Evolutionary conservation across 2,113 vertebrate genomes (phyloP).

Genomic region (Alouatta palliata): DNA sequence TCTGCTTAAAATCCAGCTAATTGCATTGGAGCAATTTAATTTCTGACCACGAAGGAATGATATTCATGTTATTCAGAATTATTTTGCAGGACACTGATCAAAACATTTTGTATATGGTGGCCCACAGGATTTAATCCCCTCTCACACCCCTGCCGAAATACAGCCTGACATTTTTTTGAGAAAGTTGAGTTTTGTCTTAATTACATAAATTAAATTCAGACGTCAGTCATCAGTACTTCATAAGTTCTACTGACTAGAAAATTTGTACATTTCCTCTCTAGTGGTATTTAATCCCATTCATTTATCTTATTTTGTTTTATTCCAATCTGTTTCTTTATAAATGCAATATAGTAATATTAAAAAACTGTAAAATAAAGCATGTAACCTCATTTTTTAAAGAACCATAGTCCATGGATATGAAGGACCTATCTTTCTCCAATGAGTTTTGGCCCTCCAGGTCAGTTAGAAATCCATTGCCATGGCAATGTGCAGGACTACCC

Average conservation of each 20-base stretch:
- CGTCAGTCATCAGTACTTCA: neutral
- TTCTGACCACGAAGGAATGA: neutral
- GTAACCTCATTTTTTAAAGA: neutral
- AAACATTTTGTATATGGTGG: neutral
- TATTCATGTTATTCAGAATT: neutral
- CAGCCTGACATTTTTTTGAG: neutral
- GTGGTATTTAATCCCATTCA: neutral
- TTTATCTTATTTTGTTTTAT: conserved; percentile 23
- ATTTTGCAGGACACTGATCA: neutral
- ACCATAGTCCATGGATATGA: neutral
- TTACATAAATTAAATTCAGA: conserved; percentile 6
- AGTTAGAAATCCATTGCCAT: neutral
- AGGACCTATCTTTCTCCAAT: neutral
- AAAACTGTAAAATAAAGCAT: neutral
- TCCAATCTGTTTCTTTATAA: neutral
- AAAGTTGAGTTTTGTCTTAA: neutral
- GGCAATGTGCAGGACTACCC: neutral
- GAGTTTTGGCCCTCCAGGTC: neutral
- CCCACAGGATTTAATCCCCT: neutral
- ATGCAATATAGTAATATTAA: neutral
- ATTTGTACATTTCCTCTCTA: neutral
- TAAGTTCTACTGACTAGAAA: neutral
- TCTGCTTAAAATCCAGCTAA: neutral
- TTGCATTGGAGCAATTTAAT: neutral
- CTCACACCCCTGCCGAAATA: neutral